A percentile compares a stretch with the other conserved stretches of the same genome.
Evolutionary conservation across 2,113 vertebrate species (phyloP).

Genomic region (Scortum barcoo): DNA sequence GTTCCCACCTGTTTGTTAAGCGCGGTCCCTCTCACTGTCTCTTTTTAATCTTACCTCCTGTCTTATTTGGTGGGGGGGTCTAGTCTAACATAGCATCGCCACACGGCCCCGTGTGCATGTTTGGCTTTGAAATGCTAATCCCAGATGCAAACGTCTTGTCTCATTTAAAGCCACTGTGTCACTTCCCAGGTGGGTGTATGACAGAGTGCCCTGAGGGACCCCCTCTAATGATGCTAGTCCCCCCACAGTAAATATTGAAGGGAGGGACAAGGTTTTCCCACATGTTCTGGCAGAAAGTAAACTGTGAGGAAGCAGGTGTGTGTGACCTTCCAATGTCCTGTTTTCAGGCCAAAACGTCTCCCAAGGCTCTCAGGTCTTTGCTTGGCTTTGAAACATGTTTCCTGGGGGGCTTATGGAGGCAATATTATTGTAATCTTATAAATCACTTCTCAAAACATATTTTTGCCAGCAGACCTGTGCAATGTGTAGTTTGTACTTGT

Average conservation of each 20-base stretch:
- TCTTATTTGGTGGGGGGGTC: slow-evolving; percentile 40
- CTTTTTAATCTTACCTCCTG: slow-evolving; percentile 72
- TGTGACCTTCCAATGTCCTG: slow-evolving; percentile 77
- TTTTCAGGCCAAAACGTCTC: slow-evolving; percentile 61
- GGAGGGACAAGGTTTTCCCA: slow-evolving; percentile 68
- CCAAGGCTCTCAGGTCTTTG: slow-evolving; percentile 42
- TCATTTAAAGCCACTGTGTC: slow-evolving; percentile 84
- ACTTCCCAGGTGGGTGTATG: slow-evolving; percentile 82
- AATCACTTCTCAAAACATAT: slow-evolving; percentile 37
- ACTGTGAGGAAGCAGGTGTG: slow-evolving; percentile 65
- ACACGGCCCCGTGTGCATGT: slow-evolving; percentile 64
- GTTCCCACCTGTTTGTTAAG: slow-evolving; percentile 72
- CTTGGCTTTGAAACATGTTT: slow-evolving; percentile 56
- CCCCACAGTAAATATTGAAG: slow-evolving; percentile 76
- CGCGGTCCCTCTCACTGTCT: slow-evolving; percentile 50
- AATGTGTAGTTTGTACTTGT: slow-evolving; percentile 19
- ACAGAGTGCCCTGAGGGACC: slow-evolving; percentile 79
- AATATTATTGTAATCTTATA: slow-evolving; percentile 58
- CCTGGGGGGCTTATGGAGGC: slow-evolving; percentile 33
- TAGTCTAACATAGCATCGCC: slow-evolving; percentile 54
- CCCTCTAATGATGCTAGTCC: slow-evolving; percentile 76
- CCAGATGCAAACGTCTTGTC: slow-evolving; percentile 80
- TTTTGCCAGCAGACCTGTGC: slow-evolving; percentile 14
- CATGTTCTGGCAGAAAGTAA: slow-evolving; percentile 73
- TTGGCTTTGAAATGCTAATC: slow-evolving; percentile 85